Conservation (phyloP, 2,888 invertebrate genomes). For the Apamea monoglypha region DNA sequence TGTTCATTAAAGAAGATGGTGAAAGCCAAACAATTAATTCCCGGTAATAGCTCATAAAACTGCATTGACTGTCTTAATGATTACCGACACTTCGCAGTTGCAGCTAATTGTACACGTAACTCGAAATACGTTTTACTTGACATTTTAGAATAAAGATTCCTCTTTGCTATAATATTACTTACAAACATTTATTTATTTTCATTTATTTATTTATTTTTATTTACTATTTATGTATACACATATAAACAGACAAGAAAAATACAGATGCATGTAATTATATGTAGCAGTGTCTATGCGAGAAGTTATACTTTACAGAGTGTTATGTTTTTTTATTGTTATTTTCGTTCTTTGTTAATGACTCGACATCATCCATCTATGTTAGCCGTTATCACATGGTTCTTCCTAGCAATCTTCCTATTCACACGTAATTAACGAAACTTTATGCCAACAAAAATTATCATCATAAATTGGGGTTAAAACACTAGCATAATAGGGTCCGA, state of each 20-base stretch:
- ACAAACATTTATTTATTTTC: too few species aligned
- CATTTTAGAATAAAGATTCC: constrained; percentile 28
- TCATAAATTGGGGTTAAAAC: not conserved
- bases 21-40: constrained; percentile 53
- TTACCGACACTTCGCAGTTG: not conserved
- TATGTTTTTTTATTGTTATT: not conserved
- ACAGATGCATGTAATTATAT: not conserved
- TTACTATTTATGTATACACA: too few species aligned
- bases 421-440: not conserved
- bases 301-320: not conserved
- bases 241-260: too few species aligned
- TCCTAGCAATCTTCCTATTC: not conserved
- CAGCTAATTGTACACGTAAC: constrained; percentile 7
- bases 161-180: not conserved
- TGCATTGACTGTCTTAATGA: constrained; percentile 28
- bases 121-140: constrained; percentile 18
- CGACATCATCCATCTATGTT: not conserved
- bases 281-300: not conserved
- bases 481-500: too few species aligned
- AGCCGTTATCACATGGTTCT: not conserved
- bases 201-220: too few species aligned
- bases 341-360: not conserved
- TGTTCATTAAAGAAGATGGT: constrained; percentile 26
- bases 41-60: constrained; percentile 44
- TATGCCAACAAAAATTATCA: not conserved